Evolutionary conservation across 2,888 invertebrate species (phyloP).

Genomic region (Abscondita cerata): DNA sequence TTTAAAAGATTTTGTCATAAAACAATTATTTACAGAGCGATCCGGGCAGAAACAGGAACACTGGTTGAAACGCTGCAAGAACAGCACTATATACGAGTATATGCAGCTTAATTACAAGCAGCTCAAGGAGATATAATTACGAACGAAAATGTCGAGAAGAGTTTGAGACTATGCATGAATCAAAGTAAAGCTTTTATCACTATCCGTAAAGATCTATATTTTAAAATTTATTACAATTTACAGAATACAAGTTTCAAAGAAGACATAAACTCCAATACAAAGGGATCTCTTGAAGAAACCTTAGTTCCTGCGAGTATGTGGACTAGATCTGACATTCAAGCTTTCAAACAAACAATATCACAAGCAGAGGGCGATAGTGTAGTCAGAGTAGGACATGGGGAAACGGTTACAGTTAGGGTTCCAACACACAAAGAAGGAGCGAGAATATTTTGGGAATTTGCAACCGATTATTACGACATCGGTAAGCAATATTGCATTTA

Average conservation of each 20-base stretch:
- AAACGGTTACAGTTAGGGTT: conserved; percentile 95
- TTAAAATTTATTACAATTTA: too few species aligned
- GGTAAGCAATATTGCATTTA: conserved; percentile 58
- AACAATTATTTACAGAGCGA: too few species aligned
- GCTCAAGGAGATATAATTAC: conserved; percentile 53
- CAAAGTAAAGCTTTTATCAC: too few species aligned
- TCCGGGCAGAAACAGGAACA: conserved; percentile 94
- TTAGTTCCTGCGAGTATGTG: conserved; percentile 90
- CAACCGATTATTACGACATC: conserved; percentile 97
- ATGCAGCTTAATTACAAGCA: conserved; percentile 89
- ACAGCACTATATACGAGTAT: conserved; percentile 98
- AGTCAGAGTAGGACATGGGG: conserved; percentile 94
- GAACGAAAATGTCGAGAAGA: conserved; percentile 17
- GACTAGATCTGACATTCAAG: conserved; percentile 86
- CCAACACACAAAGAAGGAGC: conserved; percentile 95
- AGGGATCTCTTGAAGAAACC: conserved; percentile 36
- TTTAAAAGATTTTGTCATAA: too few species aligned
- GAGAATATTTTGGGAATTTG: conserved; percentile 98
- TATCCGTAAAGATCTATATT: too few species aligned
- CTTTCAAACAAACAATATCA: conserved; percentile 88
- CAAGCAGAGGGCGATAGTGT: conserved; percentile 84
- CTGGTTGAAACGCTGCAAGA: conserved; percentile 95
- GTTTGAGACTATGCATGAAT: conserved; percentile 10
- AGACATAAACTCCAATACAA: conserved; percentile 33
- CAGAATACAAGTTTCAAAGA: conserved; percentile 40